Base-by-base conservation (phyloP, 1,140 invertebrate genomes). In the Copidosoma floridanum region DNA sequence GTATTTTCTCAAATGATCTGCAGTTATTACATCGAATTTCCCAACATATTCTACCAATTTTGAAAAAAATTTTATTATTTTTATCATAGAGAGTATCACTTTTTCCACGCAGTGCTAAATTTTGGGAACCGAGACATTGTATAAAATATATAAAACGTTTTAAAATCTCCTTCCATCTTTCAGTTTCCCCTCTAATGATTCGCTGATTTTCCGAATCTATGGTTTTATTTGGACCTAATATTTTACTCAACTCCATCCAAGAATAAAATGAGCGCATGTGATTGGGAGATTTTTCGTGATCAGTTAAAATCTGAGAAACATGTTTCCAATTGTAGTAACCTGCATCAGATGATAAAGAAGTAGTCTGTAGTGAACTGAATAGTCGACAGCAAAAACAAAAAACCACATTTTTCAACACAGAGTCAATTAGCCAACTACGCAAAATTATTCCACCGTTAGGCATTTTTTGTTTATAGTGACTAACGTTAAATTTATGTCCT, bases 51-150 rank as follows among this genome's bases (percentile, higher is more conserved):
- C 59, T 38, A 71, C 23, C 14, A 65, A 32, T 60, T 68, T n/a
- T 65, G 37, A 73, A 62, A 68, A 73, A 74, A 46, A 67, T 69
- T 40, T 68, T 63, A 60, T 68, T 71, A 54, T 70, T 67, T 52
- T 27, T 38, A 41, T 61, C 38, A 65, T 61, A 68, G 16, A 67
- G 21, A 43, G 63, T 60, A 29, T 61, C 47, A 11, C 16, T 66
- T 37, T 27, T 52, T 12, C 67, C 65, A 16, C 68, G 43, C 60
- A 71, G 66, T 47, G 67, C 66, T 23, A 72, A 59, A 52, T 63
- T 64, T 37, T 70, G 63, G 44, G 54, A 41, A 21, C 58, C 65
- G 44, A 72, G 60, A 67, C 60, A 65, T 48, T 56, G 20, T 52
- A 67, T 64, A 32, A 53, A 37, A 41, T 32, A 56, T 50, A 72